Conservation (phyloP, 2,797 vertebrate species). For the Lophotriccus pileatus region DNA sequence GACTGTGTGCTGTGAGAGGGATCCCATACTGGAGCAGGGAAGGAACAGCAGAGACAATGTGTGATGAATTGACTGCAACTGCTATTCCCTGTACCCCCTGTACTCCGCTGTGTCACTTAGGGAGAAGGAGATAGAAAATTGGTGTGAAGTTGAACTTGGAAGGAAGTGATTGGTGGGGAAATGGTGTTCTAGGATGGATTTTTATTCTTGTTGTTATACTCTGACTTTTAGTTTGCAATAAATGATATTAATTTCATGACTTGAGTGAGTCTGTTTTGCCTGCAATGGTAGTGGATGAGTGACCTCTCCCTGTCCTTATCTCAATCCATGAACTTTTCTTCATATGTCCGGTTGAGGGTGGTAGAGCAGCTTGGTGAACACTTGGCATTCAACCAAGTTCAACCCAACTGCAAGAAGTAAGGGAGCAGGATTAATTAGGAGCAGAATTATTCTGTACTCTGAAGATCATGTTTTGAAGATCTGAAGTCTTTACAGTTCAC, state of each 20-base stretch:
- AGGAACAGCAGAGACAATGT: not conserved
- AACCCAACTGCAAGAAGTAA: not conserved
- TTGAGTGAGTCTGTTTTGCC: not conserved
- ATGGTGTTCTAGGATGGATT: not conserved
- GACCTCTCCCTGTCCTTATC: not conserved
- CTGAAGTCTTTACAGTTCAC: not conserved
- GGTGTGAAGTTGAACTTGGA: not conserved
- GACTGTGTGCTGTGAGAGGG: not conserved
- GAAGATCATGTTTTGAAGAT: not conserved
- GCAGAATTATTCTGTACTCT: not conserved
- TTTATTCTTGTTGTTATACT: not conserved
- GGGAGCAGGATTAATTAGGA: not conserved
- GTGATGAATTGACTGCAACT: not conserved
- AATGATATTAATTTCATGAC: not conserved
- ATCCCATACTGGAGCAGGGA: fast-evolving
- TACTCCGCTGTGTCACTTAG: not conserved
- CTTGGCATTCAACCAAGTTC: not conserved
- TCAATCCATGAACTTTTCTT: fast-evolving
- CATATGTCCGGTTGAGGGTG: not conserved
- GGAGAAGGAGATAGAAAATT: not conserved
- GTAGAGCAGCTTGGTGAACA: not conserved
- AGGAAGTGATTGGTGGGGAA: not conserved
- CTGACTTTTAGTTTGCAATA: not conserved
- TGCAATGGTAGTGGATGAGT: not conserved
- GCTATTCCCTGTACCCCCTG: not conserved